These are phyloP conservation scores for Panagrolaimus sp. DNA, from an alignment of 1,140 invertebrate genomes.

Conservation along the genomic window DNA sequence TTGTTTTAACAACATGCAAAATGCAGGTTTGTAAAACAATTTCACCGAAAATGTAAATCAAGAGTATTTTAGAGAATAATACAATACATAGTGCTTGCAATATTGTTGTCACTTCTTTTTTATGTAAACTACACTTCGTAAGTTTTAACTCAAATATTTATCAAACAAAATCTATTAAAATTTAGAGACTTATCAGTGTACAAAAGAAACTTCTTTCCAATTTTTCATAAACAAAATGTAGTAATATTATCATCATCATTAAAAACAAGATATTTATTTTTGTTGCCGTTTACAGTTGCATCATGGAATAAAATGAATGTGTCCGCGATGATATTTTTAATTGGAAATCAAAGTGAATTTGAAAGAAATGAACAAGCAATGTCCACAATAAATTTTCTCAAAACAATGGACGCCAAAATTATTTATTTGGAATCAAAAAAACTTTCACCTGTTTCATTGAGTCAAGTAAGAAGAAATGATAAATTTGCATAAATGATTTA, in stretches of 20 bases:
- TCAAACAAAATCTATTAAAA: too few species aligned
- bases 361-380: neutral
- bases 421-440: neutral
- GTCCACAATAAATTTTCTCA: neutral
- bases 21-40: too few species aligned
- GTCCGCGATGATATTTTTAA: neutral
- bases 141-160: too few species aligned
- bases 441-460: neutral
- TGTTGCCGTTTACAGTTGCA: neutral
- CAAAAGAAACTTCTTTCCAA: too few species aligned
- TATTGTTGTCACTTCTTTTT: too few species aligned
- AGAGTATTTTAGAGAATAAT: too few species aligned
- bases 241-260: neutral
- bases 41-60: too few species aligned
- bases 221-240: neutral
- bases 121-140: too few species aligned
- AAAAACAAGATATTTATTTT: neutral
- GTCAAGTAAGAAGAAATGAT: neutral
- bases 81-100: too few species aligned
- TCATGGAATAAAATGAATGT: slow-evolving; percentile 1
- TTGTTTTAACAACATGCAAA: too few species aligned
- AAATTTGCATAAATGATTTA: neutral
- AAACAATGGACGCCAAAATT: neutral
- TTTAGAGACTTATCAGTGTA: too few species aligned
- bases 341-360: neutral